A percentile compares a stretch with the other conserved stretches of the same genome.
These are phyloP conservation scores for Diglossa brunneiventris DNA, from an alignment of 2,113 vertebrate species.

Conservation along the genomic window DNA sequence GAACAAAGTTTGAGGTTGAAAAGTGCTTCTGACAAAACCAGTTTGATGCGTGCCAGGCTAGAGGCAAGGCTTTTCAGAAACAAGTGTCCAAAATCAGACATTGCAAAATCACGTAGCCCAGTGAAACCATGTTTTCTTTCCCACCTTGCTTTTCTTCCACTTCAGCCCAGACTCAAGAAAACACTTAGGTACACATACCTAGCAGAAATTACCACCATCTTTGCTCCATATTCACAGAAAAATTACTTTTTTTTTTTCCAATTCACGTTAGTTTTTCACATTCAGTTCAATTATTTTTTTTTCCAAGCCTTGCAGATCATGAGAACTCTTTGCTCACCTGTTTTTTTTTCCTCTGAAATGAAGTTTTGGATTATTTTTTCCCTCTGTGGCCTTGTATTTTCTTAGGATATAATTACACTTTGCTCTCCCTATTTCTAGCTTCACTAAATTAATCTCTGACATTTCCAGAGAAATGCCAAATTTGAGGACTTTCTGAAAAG, in stretches of 20 bases:
- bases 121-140: background rate
- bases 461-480: background rate
- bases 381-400: background rate
- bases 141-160: background rate
- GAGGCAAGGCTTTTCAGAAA: background rate
- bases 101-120: background rate
- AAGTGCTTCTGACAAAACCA: slow-evolving; percentile 24
- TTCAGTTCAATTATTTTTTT: background rate
- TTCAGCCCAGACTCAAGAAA: background rate
- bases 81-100: slow-evolving; percentile 9
- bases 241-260: background rate
- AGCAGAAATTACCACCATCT: background rate
- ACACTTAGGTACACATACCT: background rate
- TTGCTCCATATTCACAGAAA: background rate
- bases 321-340: background rate
- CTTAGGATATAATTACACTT: background rate
- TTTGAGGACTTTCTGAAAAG: background rate
- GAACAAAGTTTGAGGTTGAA: slow-evolving; percentile 46
- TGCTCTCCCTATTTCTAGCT: background rate
- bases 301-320: background rate
- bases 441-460: background rate
- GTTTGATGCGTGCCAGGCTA: slow-evolving; percentile 28
- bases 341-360: background rate
- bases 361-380: background rate
- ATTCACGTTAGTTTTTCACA: background rate